Evolutionary conservation across 1,140 invertebrate species (phyloP).

Genomic region (Laodelphax striatellus): DNA sequence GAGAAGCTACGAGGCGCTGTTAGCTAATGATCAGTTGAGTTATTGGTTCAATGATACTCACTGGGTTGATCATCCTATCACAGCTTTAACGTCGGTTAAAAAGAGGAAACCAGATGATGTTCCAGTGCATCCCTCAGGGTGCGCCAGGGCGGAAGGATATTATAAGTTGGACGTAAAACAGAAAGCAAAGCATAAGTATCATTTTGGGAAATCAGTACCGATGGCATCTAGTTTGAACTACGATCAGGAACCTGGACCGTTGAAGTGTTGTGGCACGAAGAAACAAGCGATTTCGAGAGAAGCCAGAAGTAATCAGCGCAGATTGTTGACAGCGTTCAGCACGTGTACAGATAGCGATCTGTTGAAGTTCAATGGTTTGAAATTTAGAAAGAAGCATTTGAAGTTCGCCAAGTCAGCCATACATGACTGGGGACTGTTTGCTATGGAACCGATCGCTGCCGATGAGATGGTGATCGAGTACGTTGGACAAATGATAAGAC

Average conservation of each 20-base stretch:
- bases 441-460: constrained; percentile 91
- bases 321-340: constrained; percentile 77
- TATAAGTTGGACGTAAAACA: constrained; percentile 79
- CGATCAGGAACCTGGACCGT: constrained; percentile 22
- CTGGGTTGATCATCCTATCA: constrained; percentile 86
- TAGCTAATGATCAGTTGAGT: constrained; percentile 57
- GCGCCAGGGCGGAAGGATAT: constrained; percentile 81
- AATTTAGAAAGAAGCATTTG: constrained; percentile 93
- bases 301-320: constrained; percentile 82
- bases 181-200: constrained; percentile 73
- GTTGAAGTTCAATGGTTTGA: constrained; percentile 91
- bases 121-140: constrained; percentile 61
- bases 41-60: constrained; percentile 90
- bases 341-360: constrained; percentile 79
- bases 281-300: constrained; percentile 73
- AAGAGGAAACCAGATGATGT: constrained; percentile 35
- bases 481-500: constrained; percentile 89
- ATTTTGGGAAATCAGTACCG: constrained; percentile 35
- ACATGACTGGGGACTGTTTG: constrained; percentile 97
- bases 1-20: constrained; percentile 68
- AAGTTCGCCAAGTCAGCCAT: constrained; percentile 95
- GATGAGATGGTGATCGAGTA: constrained; percentile 99
- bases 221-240: constrained; percentile 27
- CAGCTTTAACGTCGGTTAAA: constrained; percentile 50
- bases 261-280: constrained; percentile 36